Percentiles rank a stretch among this genome's conserved stretches.
Evolutionary conservation across 2,888 invertebrate genomes (phyloP).

Genomic region (Margaritifera margaritifera): DNA sequence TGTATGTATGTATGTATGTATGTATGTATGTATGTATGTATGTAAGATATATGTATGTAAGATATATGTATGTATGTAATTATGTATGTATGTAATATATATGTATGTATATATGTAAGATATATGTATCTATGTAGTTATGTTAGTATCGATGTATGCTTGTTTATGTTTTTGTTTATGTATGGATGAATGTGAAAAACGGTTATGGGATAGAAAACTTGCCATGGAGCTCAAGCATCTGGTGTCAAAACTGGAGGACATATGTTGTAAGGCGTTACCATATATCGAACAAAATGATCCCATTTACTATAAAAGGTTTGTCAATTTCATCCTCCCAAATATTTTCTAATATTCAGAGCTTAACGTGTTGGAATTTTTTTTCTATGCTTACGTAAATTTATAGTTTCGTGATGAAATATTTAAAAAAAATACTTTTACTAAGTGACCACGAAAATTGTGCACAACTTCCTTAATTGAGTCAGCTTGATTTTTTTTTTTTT

Average conservation of each 20-base stretch:
- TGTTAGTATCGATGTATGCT: too few species aligned
- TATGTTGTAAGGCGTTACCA: constrained; percentile 42
- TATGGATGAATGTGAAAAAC: constrained; percentile 34
- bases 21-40: background rate
- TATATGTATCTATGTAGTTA: too few species aligned
- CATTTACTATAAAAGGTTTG: constrained; percentile 44
- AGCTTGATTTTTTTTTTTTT: too few species aligned
- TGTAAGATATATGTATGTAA: background rate
- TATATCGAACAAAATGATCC: constrained; percentile 47
- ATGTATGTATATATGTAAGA: background rate
- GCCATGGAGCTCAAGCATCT: constrained; percentile 17
- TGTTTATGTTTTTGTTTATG: too few species aligned
- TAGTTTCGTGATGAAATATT: too few species aligned
- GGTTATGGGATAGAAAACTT: constrained; percentile 17
- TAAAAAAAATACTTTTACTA: too few species aligned
- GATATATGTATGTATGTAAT: background rate
- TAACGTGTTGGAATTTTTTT: too few species aligned
- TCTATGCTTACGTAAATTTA: too few species aligned
- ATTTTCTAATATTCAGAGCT: too few species aligned
- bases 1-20: background rate
- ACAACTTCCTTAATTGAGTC: too few species aligned
- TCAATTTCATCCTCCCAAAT: too few species aligned
- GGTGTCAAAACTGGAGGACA: constrained; percentile 31
- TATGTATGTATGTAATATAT: background rate
- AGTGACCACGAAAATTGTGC: too few species aligned